Base-by-base conservation (phyloP, 1,140 invertebrate species). In the Sitobion miscanthi region DNA sequence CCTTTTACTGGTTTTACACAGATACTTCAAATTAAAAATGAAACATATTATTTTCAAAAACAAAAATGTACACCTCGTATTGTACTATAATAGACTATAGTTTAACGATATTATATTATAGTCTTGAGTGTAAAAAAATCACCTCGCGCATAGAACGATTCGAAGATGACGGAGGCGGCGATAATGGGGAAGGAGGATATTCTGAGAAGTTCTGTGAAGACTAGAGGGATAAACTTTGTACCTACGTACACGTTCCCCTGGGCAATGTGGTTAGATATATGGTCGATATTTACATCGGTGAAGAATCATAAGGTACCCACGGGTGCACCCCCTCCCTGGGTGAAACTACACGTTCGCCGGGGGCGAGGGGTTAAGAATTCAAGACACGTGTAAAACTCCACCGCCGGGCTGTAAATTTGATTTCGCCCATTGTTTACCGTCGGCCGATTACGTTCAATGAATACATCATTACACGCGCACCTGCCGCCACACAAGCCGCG, bases 391-490 rank as follows among this genome's bases (percentile, higher is more conserved):
- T 92, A 92, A 92, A 85, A 82, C 77, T 82, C 90, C 49, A 38
- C 77, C 47, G 35, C n/a, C 47, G 77, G 30, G 77, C 91, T 92
- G 91, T 92, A 92, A 92, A 92, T 92, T 92, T 92, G 91, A 92
- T 92, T 92, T 92, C n/a, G 35, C 47, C 82, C 47, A 54, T 83
- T 92, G 91, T 92, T 92, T 92, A 92, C 91, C 91, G 82, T 92
- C 77, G 82, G 91, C 35, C 77, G 91, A 92, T 85, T 92, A 85
- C 82, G 91, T 92, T 92, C 91, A 49, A 92, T 92, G 91, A 85
- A 92, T 91, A 91, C 90, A 91, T 91, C 69, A 91, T 91, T 91
- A 82, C 69, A 49, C 62, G 3, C 62, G 9, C 25, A 23, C 35
- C 8, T 23, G 20, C 21, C 83, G 11, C 21, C 52, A 17, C 14